phyloP scores from a whole-genome alignment of 2,888 invertebrate genomes.

The Piscicola geometra region DNA sequence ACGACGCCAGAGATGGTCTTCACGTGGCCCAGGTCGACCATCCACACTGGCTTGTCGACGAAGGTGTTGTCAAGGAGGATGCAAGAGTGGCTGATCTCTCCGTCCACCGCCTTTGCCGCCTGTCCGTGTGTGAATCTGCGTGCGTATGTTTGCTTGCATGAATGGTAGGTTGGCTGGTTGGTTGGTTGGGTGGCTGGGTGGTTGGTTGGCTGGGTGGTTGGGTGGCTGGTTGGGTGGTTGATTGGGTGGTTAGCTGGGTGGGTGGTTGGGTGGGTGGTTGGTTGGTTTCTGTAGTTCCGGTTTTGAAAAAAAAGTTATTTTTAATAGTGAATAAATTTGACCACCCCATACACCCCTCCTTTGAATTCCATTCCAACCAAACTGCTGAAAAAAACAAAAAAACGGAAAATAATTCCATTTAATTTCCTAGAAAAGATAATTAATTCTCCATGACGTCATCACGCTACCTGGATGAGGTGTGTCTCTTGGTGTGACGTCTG shows the following conservation, averaged over 20 bases:
- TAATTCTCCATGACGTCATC: too few species aligned
- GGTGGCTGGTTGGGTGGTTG: background rate
- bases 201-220: background rate
- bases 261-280: background rate
- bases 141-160: too few species aligned
- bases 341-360: background rate
- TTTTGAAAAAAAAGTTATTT: background rate
- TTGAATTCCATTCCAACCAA: background rate
- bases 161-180: background rate
- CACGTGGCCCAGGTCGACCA: constrained; percentile 58
- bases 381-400: background rate
- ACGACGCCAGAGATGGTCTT: constrained; percentile 57
- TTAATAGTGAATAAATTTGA: background rate
- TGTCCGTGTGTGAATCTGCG: constrained; percentile 46
- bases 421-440: too few species aligned
- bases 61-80: constrained; percentile 60
- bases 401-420: background rate
- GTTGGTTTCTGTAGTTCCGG: background rate
- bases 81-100: constrained; percentile 56
- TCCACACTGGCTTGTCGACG: constrained; percentile 60
- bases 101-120: constrained; percentile 59
- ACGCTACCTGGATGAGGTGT: constrained; percentile 43
- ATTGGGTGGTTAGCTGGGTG: background rate
- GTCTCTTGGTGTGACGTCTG: constrained; percentile 57
- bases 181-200: background rate